Base-by-base conservation (phyloP, 2,113 vertebrate species). In the Fulica atra region DNA sequence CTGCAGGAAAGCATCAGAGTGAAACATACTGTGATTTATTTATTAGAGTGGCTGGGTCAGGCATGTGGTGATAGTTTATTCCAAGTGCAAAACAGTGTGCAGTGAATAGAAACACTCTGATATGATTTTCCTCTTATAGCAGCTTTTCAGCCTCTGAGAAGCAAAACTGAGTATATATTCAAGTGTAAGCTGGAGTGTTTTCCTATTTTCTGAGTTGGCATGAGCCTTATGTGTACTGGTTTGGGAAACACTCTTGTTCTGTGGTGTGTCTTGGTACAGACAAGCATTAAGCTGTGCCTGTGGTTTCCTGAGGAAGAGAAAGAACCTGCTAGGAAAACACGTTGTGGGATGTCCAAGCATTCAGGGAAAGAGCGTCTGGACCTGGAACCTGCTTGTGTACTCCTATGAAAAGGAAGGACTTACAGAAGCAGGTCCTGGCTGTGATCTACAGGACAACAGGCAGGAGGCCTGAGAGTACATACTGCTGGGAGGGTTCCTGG, bases 51-150 rank as follows among this genome's bases (percentile, higher is more conserved):
- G 56, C 36, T 65, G 65, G 83, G 73, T 89, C 89, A 86, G 65
- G 33, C 53, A 48, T 71, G 38, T 95, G 86, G 56, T 92, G 71
- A 57, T n/a, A 74, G 59, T 87, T 69, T 84, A 57, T 95, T 95
- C 29, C 29, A 68, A 60, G 76, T 15, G 33, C 40, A 64, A 84
- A 90, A 35, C 38, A 54, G 51, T 9, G 24, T 86, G 38, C 65
- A 64, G 69, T 80, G 71, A 93, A 81, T 60, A 89, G 83, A 60
- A 89, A 70, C 44, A 61, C n/a, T 89, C 76, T 69, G 26, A 51
- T 85, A 64, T 56, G 65, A 91, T 93, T 91, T 92, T 92, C 63
- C 91, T 60, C 69, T 91, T 81, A 46, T 20, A 74, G 56, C 78
- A 29, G 42, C 64, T 85, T 92, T 91, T 82, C 53, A 71, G 42